These are phyloP conservation scores for Hemibagrus guttatus DNA, from an alignment of 2,797 vertebrate species.

Conservation along the genomic window DNA sequence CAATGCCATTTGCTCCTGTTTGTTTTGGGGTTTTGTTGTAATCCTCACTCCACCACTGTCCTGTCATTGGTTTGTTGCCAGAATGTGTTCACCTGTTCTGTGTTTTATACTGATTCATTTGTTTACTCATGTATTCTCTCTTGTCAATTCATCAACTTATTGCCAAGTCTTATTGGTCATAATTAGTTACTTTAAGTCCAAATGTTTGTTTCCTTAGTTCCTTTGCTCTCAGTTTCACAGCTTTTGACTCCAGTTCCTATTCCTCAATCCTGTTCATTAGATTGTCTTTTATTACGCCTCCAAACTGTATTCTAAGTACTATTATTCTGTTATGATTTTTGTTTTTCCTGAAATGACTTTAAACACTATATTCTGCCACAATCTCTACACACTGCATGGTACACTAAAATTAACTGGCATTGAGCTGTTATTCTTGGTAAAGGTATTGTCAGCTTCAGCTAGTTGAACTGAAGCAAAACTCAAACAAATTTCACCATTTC, in stretches of 20 bases:
- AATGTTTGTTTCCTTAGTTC: not conserved
- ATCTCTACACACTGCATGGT: not conserved
- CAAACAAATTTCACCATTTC: not conserved
- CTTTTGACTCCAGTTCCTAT: not conserved
- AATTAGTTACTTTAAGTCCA: not conserved
- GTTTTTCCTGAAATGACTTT: not conserved
- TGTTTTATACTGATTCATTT: not conserved
- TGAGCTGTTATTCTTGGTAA: not conserved
- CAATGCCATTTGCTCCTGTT: not conserved
- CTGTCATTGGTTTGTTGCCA: not conserved
- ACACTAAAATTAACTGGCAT: not conserved
- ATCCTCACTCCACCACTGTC: not conserved
- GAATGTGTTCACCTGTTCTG: not conserved
- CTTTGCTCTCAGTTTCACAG: not conserved
- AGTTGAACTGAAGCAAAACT: not conserved
- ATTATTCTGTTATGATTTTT: not conserved
- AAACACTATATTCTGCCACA: not conserved
- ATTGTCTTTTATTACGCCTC: not conserved
- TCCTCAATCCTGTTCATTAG: not conserved
- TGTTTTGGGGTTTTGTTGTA: not conserved
- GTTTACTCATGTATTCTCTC: not conserved
- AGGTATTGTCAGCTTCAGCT: not conserved
- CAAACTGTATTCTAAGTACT: no score
- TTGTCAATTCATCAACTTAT: not conserved
- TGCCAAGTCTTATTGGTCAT: not conserved